Evolutionary conservation across 1,140 invertebrate species (phyloP).

Genomic region (Rhysida immarginata): DNA sequence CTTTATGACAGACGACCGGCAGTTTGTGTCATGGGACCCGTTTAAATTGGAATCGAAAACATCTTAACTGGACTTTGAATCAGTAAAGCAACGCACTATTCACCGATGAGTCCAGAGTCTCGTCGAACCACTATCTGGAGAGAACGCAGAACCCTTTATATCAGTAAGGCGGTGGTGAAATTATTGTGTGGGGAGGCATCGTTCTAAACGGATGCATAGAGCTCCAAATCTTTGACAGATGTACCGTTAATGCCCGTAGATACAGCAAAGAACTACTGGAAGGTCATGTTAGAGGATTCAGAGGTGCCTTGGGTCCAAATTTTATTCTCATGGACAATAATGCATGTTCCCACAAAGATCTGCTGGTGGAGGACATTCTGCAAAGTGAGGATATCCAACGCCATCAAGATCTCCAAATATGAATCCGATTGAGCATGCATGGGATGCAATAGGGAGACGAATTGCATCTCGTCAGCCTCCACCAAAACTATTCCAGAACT

Average conservation of each 20-base stretch:
- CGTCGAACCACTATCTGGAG: neutral
- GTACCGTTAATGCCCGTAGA: neutral
- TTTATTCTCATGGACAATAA: neutral
- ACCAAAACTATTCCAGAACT: neutral
- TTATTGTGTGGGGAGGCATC: neutral
- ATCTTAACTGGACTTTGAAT: neutral
- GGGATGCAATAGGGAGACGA: neutral
- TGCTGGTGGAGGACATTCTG: neutral
- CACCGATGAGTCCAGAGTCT: neutral
- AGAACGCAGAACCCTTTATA: neutral
- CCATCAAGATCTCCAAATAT: neutral
- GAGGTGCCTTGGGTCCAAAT: neutral
- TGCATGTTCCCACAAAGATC: neutral
- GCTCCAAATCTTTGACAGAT: neutral
- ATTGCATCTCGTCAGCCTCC: neutral
- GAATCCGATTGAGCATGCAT: neutral
- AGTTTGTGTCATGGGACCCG: neutral
- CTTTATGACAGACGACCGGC: neutral
- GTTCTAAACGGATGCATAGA: neutral
- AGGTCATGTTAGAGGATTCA: neutral
- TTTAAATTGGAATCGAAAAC: neutral
- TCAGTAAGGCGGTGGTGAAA: neutral
- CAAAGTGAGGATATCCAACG: neutral
- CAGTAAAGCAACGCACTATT: neutral
- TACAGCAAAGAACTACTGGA: neutral